phyloP scores from a whole-genome alignment of 2,888 invertebrate genomes.

The Calameuta idolon region DNA sequence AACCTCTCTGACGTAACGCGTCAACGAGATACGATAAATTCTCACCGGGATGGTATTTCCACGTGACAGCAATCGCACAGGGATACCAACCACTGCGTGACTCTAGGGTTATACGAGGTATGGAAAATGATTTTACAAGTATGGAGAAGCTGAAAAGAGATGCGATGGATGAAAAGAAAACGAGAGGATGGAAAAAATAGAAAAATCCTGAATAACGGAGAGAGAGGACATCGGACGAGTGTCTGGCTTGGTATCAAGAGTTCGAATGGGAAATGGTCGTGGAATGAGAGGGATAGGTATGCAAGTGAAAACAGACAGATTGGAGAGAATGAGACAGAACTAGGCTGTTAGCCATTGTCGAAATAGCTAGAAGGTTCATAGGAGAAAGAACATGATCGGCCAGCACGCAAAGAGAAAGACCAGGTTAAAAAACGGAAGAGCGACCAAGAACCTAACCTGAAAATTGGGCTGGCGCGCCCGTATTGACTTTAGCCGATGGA shows the following conservation, averaged over 20 bases:
- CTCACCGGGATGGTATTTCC: not conserved
- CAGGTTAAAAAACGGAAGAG: not conserved
- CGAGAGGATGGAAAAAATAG: not conserved
- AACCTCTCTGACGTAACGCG: not conserved
- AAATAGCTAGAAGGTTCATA: not conserved
- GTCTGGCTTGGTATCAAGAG: not conserved
- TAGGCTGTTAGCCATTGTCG: not conserved
- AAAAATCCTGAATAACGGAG: not conserved
- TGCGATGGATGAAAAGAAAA: not conserved
- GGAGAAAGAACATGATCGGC: not conserved
- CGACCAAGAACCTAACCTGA: not conserved
- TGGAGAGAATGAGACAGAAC: not conserved
- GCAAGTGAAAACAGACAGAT: not conserved
- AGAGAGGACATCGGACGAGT: not conserved
- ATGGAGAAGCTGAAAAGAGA: not conserved
- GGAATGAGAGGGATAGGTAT: not conserved
- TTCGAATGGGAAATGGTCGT: not conserved
- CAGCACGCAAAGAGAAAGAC: not conserved
- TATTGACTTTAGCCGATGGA: not conserved
- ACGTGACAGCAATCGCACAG: not conserved
- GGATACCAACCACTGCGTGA: not conserved
- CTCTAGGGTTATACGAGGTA: not conserved
- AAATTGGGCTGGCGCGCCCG: not conserved
- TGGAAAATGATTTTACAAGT: not conserved
- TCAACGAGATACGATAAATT: not conserved